Conservation (phyloP, 2,888 invertebrate species). For the Lasioglossum oenotherae region DNA sequence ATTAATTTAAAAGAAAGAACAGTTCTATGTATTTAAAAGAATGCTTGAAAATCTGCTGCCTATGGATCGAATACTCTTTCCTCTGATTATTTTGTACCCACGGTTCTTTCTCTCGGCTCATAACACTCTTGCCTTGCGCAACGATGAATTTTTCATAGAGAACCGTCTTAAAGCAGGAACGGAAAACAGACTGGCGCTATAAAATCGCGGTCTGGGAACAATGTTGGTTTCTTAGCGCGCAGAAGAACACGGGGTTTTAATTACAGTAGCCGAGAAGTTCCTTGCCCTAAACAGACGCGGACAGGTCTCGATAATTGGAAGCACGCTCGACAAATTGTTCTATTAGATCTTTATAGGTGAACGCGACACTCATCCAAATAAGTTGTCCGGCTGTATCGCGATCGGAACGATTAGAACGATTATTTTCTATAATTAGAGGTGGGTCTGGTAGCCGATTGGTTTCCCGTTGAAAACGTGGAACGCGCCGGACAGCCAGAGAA, state of each 20-base stretch:
- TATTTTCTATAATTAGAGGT: background rate
- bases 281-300: constrained; percentile 9
- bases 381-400: constrained; percentile 39
- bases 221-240: background rate
- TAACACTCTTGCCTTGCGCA: background rate
- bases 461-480: background rate
- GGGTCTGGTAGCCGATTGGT: background rate
- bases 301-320: constrained; percentile 37
- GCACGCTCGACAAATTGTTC: constrained; percentile 33
- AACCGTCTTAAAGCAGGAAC: background rate
- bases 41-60: background rate
- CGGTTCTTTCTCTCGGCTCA: background rate
- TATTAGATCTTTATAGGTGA: constrained; percentile 34
- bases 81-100: background rate
- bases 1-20: background rate
- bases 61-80: background rate
- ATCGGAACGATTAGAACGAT: background rate
- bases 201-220: background rate
- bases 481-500: background rate
- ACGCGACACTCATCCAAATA: constrained; percentile 8
- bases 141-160: background rate
- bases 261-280: constrained; percentile 9
- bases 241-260: background rate
- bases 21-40: background rate
- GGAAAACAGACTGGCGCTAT: background rate